Percentiles rank a stretch among this genome's conserved stretches.
phyloP scores from a whole-genome alignment of 2,888 invertebrate species.

The Xanthorhoe designata region DNA sequence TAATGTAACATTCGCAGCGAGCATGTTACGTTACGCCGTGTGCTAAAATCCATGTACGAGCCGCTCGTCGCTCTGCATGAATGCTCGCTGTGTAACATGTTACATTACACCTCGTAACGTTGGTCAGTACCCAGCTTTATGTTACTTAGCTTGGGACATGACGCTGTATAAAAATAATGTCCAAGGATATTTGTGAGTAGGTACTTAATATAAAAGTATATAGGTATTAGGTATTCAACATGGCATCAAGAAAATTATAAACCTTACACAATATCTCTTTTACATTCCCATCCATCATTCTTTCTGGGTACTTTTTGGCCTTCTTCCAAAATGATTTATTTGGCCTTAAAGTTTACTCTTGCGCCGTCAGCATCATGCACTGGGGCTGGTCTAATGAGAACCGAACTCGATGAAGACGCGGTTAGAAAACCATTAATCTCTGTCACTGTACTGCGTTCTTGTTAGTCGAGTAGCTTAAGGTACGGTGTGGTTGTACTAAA shows the following conservation, averaged over 20 bases:
- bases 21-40: too few species aligned
- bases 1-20: too few species aligned
- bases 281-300: neutral
- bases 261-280: neutral
- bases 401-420: conserved; percentile 70
- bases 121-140: too few species aligned
- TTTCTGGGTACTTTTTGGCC: neutral
- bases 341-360: conserved; percentile 25
- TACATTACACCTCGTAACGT: too few species aligned
- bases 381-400: conserved; percentile 61
- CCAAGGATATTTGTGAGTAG: too few species aligned
- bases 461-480: conserved; percentile 6
- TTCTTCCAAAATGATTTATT: conserved; percentile 9
- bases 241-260: neutral
- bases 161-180: too few species aligned
- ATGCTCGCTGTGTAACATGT: too few species aligned
- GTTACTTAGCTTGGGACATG: too few species aligned
- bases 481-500: neutral
- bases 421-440: conserved; percentile 57
- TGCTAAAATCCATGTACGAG: too few species aligned
- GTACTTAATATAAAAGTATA: too few species aligned
- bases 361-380: conserved; percentile 38
- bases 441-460: conserved; percentile 35
- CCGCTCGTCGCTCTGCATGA: too few species aligned
- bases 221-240: too few species aligned